Evolutionary conservation across 92 coral and sea anemone genomes (phyloP).

Genomic region (Muricea muricata): DNA sequence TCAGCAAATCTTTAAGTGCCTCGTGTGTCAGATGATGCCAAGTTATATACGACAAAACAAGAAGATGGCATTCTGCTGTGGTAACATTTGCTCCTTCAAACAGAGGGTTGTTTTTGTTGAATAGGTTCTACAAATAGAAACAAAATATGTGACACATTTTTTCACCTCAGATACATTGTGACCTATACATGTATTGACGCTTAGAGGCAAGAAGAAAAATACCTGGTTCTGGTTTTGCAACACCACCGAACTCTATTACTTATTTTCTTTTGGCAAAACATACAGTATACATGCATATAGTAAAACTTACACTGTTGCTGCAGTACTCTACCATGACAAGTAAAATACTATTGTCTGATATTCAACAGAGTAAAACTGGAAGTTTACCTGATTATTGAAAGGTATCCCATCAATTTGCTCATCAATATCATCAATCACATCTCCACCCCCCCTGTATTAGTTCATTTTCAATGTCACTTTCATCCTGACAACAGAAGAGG

Average conservation of each 20-base stretch:
- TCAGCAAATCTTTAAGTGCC: slow-evolving; percentile 4
- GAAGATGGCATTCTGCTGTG: slow-evolving; percentile 7
- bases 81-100: slow-evolving; percentile 18
- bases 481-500: not conserved
- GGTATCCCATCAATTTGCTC: not conserved
- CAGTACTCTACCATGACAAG: no score
- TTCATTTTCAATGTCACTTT: not conserved
- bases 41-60: slow-evolving; percentile 2
- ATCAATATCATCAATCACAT: not conserved
- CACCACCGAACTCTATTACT: no score
- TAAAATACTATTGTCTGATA: not conserved
- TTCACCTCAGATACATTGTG: not conserved
- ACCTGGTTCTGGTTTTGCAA: no score
- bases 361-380: no score
- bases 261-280: no score
- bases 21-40: not conserved
- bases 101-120: not conserved
- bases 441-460: not conserved
- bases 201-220: no score
- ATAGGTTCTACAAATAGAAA: not conserved
- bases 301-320: no score
- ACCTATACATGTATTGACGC: not conserved
- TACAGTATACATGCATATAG: no score
- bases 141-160: no score
- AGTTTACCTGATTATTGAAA: not conserved